Evolutionary conservation across 92 coral and sea anemone genomes (phyloP), one percentile per base, ranked within the genome.

Genomic region (Porites lobata): DNA sequence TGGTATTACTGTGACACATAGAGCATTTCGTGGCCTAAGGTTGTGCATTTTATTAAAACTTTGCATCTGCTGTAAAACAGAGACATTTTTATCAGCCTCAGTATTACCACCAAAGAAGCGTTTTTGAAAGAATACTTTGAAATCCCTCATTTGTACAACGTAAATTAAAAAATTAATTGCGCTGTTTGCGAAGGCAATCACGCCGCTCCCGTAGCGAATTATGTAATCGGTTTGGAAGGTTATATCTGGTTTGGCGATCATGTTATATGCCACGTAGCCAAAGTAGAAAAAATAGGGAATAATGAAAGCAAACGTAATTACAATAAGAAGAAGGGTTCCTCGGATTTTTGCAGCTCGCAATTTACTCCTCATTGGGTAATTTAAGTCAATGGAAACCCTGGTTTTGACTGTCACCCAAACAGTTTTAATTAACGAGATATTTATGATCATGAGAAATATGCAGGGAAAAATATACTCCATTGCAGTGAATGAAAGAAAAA

Each of bases 311-410:
- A 67, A 24, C 32, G 38, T 67, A 67, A 67, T 21, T 9, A 21
- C 32, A 26, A 67, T 67, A 24, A 67, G 43, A 67, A 67, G 15
- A 67, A 24, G 26, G 43, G 72, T 67, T 67, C 72, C 72, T 4
- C 72, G 72, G 26, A 24, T 21, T 67, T 67, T 67, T 8, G 26
- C 70, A 65, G 70, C 79, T 65, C 79, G 54, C 65, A 75, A 22
- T 75, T 3, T 75, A 21, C 8, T 65, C 50, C 13, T 5, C 19
- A 53, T 75, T 6, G 79, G 50, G 50, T 75, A 53, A 7, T 75
- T 17, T 17, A 56, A 17, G 18, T 19, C 65, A 22, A 75, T 56
- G 65, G 51, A 54, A 17, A 56, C 10, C 14, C 50, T 22, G 47
- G 59, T 21, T 54, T 20, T 75, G 0, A 75, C 79, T 75, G 26